Evolutionary conservation across 2,113 vertebrate genomes (phyloP).

Genomic region (Emydura subglobosa): DNA sequence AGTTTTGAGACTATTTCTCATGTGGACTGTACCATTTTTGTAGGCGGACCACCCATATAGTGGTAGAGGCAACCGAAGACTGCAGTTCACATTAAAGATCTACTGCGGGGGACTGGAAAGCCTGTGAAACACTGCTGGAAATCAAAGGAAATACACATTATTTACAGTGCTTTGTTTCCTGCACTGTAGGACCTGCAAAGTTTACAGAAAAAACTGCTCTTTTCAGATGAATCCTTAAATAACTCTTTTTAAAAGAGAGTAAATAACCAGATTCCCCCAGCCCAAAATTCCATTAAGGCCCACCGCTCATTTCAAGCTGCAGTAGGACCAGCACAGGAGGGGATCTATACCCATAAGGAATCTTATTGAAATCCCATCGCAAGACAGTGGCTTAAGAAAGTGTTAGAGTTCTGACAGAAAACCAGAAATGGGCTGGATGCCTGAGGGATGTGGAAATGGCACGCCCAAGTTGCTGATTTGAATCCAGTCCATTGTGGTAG

Average conservation of each 20-base stretch:
- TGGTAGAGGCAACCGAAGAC: background rate
- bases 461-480: background rate
- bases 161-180: background rate
- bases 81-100: background rate
- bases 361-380: background rate
- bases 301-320: background rate
- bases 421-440: background rate
- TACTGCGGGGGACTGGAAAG: background rate
- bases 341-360: background rate
- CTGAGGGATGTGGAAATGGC: background rate
- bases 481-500: background rate
- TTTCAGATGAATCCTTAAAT: background rate
- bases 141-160: background rate
- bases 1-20: conserved; percentile 25
- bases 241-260: background rate
- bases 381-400: background rate
- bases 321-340: background rate
- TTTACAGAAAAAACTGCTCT: background rate
- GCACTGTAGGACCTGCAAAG: background rate
- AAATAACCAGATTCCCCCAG: background rate
- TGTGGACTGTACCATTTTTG: background rate
- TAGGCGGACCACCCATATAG: background rate
- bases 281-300: background rate
- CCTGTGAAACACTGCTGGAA: background rate
- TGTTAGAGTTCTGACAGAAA: background rate